A percentile compares a stretch with the other conserved stretches of the same genome.
These are phyloP conservation scores for Sphaerophoria rueppellii DNA, from an alignment of 2,888 invertebrate genomes.

Conservation along the genomic window DNA sequence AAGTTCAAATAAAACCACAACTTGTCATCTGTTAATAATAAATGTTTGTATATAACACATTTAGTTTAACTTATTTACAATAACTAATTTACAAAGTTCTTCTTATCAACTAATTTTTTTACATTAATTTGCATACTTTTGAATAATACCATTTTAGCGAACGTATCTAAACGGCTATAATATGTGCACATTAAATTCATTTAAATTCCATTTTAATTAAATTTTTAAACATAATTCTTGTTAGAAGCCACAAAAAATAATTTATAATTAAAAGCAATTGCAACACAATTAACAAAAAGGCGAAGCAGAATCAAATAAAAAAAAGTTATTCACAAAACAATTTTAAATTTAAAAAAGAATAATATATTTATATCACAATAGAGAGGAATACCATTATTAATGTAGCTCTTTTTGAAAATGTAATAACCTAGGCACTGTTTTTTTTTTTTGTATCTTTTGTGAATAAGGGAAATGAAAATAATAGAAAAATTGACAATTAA, in stretches of 20 bases:
- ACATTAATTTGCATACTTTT: conserved; percentile 8
- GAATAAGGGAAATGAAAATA: conserved; percentile 38
- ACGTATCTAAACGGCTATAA: background rate
- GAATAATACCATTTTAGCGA: conserved; percentile 60
- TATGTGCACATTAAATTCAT: no score
- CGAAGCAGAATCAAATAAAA: conserved; percentile 62
- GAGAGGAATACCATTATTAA: conserved; percentile 70
- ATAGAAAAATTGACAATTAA: conserved; percentile 9
- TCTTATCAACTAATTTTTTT: background rate
- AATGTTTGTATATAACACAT: conserved; percentile 59
- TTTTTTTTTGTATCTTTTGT: conserved; percentile 16
- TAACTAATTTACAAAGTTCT: conserved; percentile 64
- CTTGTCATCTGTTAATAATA: conserved; percentile 29
- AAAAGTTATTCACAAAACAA: conserved; percentile 60
- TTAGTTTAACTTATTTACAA: conserved; percentile 67
- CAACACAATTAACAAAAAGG: conserved; percentile 43
- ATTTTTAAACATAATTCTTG: no score
- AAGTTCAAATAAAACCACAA: background rate
- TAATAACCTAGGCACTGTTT: conserved; percentile 46
- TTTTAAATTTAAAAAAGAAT: conserved; percentile 39
- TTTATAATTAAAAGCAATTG: no score
- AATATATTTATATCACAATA: conserved; percentile 78
- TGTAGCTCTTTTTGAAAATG: conserved; percentile 59
- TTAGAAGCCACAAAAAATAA: no score
- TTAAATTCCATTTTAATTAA: no score